Percentiles rank a stretch among this genome's conserved stretches.
Conservation (phyloP, 1,140 invertebrate genomes). For the Condylostylus longicornis region DNA sequence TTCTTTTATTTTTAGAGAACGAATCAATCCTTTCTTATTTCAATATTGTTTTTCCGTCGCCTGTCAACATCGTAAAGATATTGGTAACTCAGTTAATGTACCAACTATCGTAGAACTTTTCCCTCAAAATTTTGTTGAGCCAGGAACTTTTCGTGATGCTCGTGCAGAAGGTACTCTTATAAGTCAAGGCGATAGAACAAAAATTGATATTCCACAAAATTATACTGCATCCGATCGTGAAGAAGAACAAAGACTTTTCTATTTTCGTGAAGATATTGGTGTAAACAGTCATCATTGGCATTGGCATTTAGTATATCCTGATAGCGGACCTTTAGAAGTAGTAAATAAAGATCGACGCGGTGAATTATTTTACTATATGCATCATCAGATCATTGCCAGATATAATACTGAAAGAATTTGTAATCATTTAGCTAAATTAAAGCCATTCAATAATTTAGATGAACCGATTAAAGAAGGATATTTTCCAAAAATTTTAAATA, state of each 20-base stretch:
- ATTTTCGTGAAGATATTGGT: conserved; percentile 42
- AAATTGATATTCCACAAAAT: conserved; percentile 46
- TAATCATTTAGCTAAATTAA: conserved; percentile 36
- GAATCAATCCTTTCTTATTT: conserved; percentile 34
- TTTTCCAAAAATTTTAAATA: conserved; percentile 41
- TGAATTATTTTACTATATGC: conserved; percentile 60
- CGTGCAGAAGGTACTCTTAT: conserved; percentile 33
- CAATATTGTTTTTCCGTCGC: conserved; percentile 30
- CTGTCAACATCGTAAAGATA: conserved; percentile 35
- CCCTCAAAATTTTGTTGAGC: conserved; percentile 40
- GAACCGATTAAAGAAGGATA: conserved; percentile 39
- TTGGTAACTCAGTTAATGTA: conserved; percentile 34
- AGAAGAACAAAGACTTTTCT: conserved; percentile 46
- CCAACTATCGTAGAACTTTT: conserved; percentile 40
- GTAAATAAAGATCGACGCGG: conserved; percentile 49
- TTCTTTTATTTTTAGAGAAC: conserved; percentile 19
- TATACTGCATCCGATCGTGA: conserved; percentile 50
- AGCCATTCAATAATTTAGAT: conserved; percentile 37
- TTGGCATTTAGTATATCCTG: conserved; percentile 55
- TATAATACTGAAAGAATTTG: conserved; percentile 44
- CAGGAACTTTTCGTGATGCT: conserved; percentile 35
- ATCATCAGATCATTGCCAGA: conserved; percentile 45
- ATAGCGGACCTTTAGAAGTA: conserved; percentile 31
- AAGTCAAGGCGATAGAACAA: conserved; percentile 23
- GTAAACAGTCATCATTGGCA: conserved; percentile 58